phyloP scores from a whole-genome alignment of 2,888 invertebrate species.

The Orchesellides sinensis region DNA sequence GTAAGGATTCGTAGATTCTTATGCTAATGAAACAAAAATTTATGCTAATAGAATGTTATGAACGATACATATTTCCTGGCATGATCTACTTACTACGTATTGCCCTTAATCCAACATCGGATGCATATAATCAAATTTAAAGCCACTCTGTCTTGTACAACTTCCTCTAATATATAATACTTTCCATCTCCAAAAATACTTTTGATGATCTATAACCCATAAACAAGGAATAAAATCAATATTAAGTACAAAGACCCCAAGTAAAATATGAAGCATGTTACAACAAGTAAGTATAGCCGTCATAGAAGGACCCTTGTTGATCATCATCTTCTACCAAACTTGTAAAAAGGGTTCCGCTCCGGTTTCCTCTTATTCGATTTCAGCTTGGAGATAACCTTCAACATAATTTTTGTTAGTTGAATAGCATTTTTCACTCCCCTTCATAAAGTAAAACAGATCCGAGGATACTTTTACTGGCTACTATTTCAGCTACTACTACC shows the following conservation, averaged over 20 bases:
- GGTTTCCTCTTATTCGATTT: slow-evolving; percentile 15
- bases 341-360: slow-evolving; percentile 42
- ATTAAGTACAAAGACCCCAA: background rate
- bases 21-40: too few relatives aligned
- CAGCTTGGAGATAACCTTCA: slow-evolving; percentile 39
- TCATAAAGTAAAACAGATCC: slow-evolving; percentile 8
- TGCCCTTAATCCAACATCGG: too few relatives aligned
- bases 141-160: too few relatives aligned
- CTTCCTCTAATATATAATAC: background rate
- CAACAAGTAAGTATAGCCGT: background rate
- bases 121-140: too few relatives aligned
- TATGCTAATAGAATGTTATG: too few relatives aligned
- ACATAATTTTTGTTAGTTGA: slow-evolving; percentile 15
- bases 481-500: slow-evolving; percentile 27
- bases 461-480: slow-evolving; percentile 3
- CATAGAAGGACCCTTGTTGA: background rate
- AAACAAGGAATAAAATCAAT: background rate
- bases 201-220: too few relatives aligned
- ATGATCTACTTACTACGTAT: too few relatives aligned
- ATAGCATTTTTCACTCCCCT: slow-evolving; percentile 25
- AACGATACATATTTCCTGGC: too few relatives aligned
- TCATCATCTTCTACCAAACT: background rate
- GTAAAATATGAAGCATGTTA: background rate
- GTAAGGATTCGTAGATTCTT: too few relatives aligned
- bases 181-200: background rate